Evolutionary conservation across 2,888 invertebrate genomes (phyloP).

Genomic region (Cerceris rybyensis): DNA sequence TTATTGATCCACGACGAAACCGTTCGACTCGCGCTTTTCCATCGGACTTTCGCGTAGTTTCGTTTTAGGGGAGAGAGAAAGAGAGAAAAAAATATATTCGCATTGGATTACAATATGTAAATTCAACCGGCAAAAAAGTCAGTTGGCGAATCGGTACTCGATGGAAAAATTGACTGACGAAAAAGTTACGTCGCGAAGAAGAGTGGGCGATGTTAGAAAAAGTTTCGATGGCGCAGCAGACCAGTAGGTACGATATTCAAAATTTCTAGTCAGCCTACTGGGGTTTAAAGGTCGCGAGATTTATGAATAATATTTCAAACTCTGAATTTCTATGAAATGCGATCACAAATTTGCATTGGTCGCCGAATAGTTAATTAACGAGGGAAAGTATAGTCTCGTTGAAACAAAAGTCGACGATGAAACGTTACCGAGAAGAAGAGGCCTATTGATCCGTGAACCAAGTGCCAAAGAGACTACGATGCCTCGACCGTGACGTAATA

Average conservation of each 20-base stretch:
- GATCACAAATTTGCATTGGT: no score
- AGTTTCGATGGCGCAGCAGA: no score
- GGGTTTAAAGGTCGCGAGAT: no score
- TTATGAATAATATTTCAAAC: no score
- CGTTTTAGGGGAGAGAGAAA: neutral
- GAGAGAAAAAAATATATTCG: neutral
- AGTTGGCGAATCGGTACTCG: no score
- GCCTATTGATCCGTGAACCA: constrained; percentile 74
- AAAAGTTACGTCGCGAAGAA: no score
- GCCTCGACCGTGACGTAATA: constrained; percentile 69
- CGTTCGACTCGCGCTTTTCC: constrained; percentile 37
- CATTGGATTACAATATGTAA: constrained; percentile 31
- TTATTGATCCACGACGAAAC: constrained; percentile 50
- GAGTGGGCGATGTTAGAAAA: no score
- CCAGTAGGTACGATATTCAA: no score
- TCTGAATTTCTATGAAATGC: no score
- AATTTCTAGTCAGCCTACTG: no score
- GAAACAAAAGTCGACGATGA: constrained; percentile 53
- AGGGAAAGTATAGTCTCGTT: constrained; percentile 24
- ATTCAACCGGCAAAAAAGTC: neutral
- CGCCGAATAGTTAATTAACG: constrained; percentile 35
- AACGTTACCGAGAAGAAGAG: constrained; percentile 59
- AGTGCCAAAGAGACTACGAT: constrained; percentile 67
- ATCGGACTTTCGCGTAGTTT: constrained; percentile 30
- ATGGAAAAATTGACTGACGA: no score